A percentile compares a stretch with the other conserved stretches of the same genome.
phyloP scores from a whole-genome alignment of 2,888 invertebrate species.

The Cephus nigrinus region DNA sequence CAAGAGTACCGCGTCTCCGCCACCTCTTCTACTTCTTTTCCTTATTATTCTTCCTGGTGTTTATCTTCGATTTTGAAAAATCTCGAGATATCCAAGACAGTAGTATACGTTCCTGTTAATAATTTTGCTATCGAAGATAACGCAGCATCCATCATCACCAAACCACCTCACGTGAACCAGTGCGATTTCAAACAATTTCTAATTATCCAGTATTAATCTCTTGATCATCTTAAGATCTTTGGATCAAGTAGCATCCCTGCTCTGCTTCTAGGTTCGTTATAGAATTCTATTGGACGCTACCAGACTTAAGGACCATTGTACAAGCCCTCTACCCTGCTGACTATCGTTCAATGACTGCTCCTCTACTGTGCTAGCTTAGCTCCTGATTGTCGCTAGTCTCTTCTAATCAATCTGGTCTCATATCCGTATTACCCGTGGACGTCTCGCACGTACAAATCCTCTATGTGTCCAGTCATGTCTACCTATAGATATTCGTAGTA shows the following conservation, averaged over 20 bases:
- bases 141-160: background rate
- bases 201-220: background rate
- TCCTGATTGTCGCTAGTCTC: background rate
- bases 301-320: too few relatives aligned
- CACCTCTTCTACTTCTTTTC: constrained; percentile 19
- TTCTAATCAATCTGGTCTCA: background rate
- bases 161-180: background rate
- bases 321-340: background rate
- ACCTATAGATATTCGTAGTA: constrained; percentile 10
- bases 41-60: constrained; percentile 15
- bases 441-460: background rate
- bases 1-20: background rate
- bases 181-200: background rate
- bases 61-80: background rate
- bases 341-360: background rate
- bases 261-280: background rate
- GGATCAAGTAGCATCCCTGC: background rate
- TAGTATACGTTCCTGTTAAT: background rate
- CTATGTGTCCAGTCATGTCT: background rate
- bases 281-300: background rate
- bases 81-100: background rate
- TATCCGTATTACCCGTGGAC: background rate
- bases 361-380: background rate
- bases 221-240: background rate
- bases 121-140: background rate